These are phyloP conservation scores for Nannospalax galili DNA, from an alignment of 2,113 vertebrate species.

Conservation along the genomic window DNA sequence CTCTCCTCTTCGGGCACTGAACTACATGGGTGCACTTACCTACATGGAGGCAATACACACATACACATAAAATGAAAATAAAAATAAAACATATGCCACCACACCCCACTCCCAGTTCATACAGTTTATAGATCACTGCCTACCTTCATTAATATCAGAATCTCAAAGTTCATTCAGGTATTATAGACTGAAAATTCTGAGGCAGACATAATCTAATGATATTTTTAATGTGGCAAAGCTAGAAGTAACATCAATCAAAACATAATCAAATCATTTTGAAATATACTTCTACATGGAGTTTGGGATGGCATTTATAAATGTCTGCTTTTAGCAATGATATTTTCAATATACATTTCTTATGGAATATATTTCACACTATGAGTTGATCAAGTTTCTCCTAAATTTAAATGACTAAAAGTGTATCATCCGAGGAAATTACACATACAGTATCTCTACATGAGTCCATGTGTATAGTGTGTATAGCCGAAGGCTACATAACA, in stretches of 20 bases:
- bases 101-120: neutral
- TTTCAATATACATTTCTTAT: neutral
- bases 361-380: neutral
- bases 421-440: too few species aligned
- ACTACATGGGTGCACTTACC: too few species aligned
- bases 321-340: neutral
- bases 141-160: neutral
- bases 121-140: neutral
- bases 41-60: too few species aligned
- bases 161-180: neutral
- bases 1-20: too few species aligned
- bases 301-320: neutral
- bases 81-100: too few species aligned
- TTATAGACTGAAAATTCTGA: neutral
- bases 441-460: too few species aligned
- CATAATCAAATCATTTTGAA: neutral
- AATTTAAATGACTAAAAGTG: neutral
- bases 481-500: too few species aligned
- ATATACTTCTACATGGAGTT: neutral
- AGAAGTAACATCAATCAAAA: neutral
- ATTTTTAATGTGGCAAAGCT: neutral
- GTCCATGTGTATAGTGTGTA: too few species aligned
- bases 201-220: neutral
- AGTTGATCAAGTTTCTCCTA: neutral
- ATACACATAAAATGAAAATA: too few species aligned